Conservation (phyloP, 2,888 invertebrate species). For the Lymantria monacha region DNA sequence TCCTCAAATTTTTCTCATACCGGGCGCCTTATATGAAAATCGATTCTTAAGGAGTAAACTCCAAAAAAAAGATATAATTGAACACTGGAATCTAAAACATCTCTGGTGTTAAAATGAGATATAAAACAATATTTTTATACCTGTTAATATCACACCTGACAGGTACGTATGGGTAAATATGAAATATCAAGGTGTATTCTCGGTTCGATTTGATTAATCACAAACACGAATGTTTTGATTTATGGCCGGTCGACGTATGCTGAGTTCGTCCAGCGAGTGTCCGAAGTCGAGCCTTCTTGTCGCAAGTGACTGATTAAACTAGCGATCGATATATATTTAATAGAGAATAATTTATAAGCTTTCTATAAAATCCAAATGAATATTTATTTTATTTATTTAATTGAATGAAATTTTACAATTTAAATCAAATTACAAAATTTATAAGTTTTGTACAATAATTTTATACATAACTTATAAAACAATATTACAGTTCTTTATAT, state of each 20-base stretch:
- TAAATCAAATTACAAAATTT: too few species aligned
- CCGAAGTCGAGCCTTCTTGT: conserved; percentile 17
- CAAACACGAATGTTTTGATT: conserved; percentile 72
- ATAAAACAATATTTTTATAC: conserved; percentile 31
- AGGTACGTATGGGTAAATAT: conserved; percentile 37
- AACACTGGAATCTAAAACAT: neutral
- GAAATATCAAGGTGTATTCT: conserved; percentile 41
- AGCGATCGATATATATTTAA: neutral
- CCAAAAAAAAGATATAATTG: neutral
- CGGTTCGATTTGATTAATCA: conserved; percentile 70
- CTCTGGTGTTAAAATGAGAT: conserved; percentile 16
- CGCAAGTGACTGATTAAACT: conserved; percentile 26
- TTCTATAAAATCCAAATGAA: too few species aligned
- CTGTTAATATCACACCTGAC: conserved; percentile 34
- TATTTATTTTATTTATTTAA: too few species aligned
- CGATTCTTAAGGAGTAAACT: too few species aligned
- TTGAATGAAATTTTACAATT: too few species aligned
- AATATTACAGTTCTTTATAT: too few species aligned
- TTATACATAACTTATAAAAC: too few species aligned
- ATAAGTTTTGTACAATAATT: too few species aligned
- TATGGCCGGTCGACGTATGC: conserved; percentile 47
- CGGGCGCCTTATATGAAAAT: too few species aligned
- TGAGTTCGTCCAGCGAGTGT: conserved; percentile 8
- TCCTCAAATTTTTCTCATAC: too few species aligned
- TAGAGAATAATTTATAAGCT: neutral